A percentile compares a stretch with the other conserved stretches of the same genome.
phyloP scores from a whole-genome alignment of 2,113 vertebrate species.

The Gasterosteus aculeatus region DNA sequence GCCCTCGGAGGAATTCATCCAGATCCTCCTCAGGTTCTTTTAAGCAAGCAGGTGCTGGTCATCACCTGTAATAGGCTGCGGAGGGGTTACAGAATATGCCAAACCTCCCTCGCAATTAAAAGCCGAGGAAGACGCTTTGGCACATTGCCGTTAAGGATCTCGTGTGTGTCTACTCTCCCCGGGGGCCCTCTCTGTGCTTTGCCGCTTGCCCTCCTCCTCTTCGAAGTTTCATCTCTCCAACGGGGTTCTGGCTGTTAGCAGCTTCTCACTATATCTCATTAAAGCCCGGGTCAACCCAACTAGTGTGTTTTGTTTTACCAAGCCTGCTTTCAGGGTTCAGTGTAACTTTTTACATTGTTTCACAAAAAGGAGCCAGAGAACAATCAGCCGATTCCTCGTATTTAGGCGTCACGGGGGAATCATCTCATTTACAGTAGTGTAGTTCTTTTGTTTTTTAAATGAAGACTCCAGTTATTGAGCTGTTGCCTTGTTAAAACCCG shows the following conservation, averaged over 20 bases:
- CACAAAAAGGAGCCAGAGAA: constrained; percentile 33
- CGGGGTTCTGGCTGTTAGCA: constrained; percentile 71
- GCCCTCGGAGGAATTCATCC: constrained; percentile 69
- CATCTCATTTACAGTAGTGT: constrained; percentile 42
- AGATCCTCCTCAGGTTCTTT: constrained; percentile 39
- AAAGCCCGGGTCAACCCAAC: constrained; percentile 69
- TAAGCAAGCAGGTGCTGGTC: constrained; percentile 68
- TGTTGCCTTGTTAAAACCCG: constrained; percentile 54
- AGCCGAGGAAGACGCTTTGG: constrained; percentile 61
- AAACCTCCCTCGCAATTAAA: constrained; percentile 79
- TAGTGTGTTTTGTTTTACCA: constrained; percentile 66
- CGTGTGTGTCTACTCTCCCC: constrained; percentile 73
- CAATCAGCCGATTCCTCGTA: constrained; percentile 22
- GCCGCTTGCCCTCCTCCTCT: constrained; percentile 64
- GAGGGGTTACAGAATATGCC: constrained; percentile 74
- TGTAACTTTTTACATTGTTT: constrained; percentile 61
- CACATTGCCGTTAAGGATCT: constrained; percentile 75
- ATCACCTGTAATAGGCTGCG: constrained; percentile 76
- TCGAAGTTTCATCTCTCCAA: constrained; percentile 70
- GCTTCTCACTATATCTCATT: constrained; percentile 75
- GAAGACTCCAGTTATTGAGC: constrained; percentile 45
- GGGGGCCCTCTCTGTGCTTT: constrained; percentile 66
- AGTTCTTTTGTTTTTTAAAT: constrained; percentile 35
- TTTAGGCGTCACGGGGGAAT: constrained; percentile 44
- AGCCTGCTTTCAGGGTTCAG: constrained; percentile 54